Evolutionary conservation across 2,888 invertebrate genomes (phyloP), one percentile per base, ranked within the genome.

Genomic region (Helobdella robusta): DNA sequence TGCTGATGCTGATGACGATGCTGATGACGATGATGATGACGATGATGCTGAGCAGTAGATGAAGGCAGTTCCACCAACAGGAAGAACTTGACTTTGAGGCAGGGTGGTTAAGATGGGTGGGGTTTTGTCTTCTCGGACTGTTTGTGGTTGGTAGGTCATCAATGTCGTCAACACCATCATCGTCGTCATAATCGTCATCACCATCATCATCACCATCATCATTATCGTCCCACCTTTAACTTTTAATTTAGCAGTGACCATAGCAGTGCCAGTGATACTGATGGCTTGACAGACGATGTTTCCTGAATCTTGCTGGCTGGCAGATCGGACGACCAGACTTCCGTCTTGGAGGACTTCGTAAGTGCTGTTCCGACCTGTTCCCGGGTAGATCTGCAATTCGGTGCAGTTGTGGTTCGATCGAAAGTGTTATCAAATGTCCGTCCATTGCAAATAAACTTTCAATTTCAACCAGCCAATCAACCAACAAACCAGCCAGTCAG

Each of bases 81-180:
- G 86, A 46, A 91, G 79, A 0, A 91, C 91, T 81, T 90, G 91
- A 82, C 91, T 91, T 67, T 87, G 86, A 6, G 91, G 90, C 1
- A 89, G 89, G 69, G 88, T 84, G 78, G 87, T 86, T 73, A 92
- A 89, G 72, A 90, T 86, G 52, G 91, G 91, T 18, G 91, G 91
- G 3, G 64, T n/a, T 28, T 28, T 62, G 32, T 28, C 34, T 18
- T 62, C 46, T 25, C 50, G n/a, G 6, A 50, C 62, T 62, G 50
- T 18, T 23, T 73, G 71, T n/a, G n/a, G n/a, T n/a, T n/a, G n/a
- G n/a, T n/a, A 52, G 25, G 11, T 52, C 11, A 20, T 23, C 8
- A 18, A 11, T 23, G 54, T 20, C 8, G 20, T 52, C 8, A 23
- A 15, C 8, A 52, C 54, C 8, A 18, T 18, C 11, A 23, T 52